Percentiles rank a stretch among this genome's conserved stretches.
Evolutionary conservation across 2,113 vertebrate genomes (phyloP).

Genomic region (Trematomus loennbergii): DNA sequence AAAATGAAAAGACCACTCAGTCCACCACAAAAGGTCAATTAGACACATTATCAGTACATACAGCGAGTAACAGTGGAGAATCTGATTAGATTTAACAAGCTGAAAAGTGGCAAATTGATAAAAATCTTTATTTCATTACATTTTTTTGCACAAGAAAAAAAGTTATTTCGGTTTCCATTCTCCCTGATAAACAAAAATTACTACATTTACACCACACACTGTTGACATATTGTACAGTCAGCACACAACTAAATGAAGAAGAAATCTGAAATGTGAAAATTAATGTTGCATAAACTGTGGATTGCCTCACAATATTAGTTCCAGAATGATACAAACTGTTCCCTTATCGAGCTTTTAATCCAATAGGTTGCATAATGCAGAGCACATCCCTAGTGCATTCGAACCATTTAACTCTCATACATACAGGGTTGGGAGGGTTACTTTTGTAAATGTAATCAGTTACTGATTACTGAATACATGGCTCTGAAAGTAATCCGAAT

Average conservation of each 20-base stretch:
- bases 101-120: not conserved
- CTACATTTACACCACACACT: not conserved
- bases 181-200: not conserved
- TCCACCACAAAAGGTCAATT: constrained; percentile 41
- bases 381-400: not conserved
- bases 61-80: not conserved
- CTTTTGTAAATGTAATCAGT: too few species aligned
- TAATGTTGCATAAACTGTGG: not conserved
- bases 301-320: too few species aligned
- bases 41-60: not conserved
- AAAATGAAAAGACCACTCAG: constrained; percentile 22
- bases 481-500: too few species aligned
- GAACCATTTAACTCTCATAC: too few species aligned
- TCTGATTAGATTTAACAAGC: not conserved
- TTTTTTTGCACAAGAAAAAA: not conserved
- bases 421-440: too few species aligned
- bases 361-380: not conserved
- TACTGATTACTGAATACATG: too few species aligned
- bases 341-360: too few species aligned
- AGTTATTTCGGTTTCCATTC: not conserved
- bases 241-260: too few species aligned
- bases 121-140: not conserved
- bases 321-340: too few species aligned
- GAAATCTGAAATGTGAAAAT: not conserved
- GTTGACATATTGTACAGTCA: too few species aligned